Conservation (phyloP, 2,113 vertebrate genomes). For the Nothobranchius furzeri region DNA sequence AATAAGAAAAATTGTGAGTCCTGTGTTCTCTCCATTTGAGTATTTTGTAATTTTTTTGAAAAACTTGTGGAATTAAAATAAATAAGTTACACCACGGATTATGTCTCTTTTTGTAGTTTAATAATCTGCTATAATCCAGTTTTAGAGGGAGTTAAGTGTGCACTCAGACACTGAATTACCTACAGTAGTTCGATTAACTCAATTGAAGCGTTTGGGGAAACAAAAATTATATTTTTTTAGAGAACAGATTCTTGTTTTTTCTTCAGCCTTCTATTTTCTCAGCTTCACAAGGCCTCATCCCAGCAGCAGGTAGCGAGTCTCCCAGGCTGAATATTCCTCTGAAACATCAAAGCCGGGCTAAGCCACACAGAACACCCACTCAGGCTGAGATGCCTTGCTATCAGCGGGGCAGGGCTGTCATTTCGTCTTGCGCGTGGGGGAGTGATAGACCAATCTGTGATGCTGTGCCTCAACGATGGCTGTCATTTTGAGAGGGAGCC, state of each 20-base stretch:
- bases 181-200: too few relatives aligned
- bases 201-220: too few relatives aligned
- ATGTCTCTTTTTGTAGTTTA: not conserved
- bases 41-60: conserved; percentile 99
- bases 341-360: conserved; percentile 66
- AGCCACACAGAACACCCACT: conserved; percentile 62
- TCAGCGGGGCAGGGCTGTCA: conserved; percentile 63
- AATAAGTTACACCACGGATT: conserved; percentile 96
- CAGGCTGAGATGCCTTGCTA: conserved; percentile 51
- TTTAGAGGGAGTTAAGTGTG: not conserved
- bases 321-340: conserved; percentile 43
- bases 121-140: conserved; percentile 17
- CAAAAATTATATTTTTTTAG: conserved; percentile 3
- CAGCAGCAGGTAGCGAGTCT: conserved; percentile 58
- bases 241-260: conserved; percentile 25
- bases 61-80: conserved; percentile 99
- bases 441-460: conserved; percentile 73
- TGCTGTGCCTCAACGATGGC: conserved; percentile 59
- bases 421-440: conserved; percentile 51
- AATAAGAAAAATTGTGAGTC: conserved; percentile 97
- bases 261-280: conserved; percentile 15
- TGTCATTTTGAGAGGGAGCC: conserved; percentile 68
- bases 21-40: conserved; percentile 99
- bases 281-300: conserved; percentile 43
- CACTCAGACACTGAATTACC: too few relatives aligned